Evolutionary conservation across 2,888 invertebrate genomes (phyloP).

Genomic region (Galeruca laticollis): DNA sequence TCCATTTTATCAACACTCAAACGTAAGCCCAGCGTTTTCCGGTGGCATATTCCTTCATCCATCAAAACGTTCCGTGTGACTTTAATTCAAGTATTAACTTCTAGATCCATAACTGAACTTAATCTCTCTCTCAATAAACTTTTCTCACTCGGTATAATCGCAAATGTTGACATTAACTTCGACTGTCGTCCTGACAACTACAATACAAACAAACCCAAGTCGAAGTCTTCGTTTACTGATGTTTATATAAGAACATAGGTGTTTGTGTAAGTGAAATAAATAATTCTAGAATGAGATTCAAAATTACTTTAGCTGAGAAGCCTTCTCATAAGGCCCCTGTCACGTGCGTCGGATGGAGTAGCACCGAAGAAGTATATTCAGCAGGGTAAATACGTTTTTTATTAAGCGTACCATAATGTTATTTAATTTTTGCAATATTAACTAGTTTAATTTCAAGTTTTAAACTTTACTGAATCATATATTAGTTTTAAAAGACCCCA

Average conservation of each 20-base stretch:
- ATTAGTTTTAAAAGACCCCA: too few species aligned
- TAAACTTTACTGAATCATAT: too few species aligned
- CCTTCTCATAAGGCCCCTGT: slow-evolving; percentile 84
- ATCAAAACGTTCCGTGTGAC: too few species aligned
- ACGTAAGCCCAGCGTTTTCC: too few species aligned
- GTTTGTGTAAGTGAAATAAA: slow-evolving; percentile 18
- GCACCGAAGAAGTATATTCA: slow-evolving; percentile 92
- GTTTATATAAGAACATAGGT: neutral
- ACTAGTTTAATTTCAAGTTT: too few species aligned
- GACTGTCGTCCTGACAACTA: slow-evolving; percentile 26
- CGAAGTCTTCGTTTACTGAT: slow-evolving; percentile 9
- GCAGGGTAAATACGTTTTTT: slow-evolving; percentile 75
- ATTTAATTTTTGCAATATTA: too few species aligned
- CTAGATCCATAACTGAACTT: neutral
- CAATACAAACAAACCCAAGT: slow-evolving; percentile 34
- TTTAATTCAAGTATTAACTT: too few species aligned
- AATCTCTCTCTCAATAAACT: neutral
- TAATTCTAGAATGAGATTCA: slow-evolving; percentile 78
- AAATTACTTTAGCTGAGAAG: slow-evolving; percentile 82
- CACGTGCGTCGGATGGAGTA: slow-evolving; percentile 93
- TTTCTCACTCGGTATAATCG: slow-evolving; percentile 1
- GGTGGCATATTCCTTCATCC: too few species aligned
- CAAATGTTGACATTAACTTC: slow-evolving; percentile 3
- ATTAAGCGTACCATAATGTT: too few species aligned
- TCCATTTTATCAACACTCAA: too few species aligned